Conservation (phyloP, 2,888 invertebrate genomes). For the Stenichneumon culpator region DNA sequence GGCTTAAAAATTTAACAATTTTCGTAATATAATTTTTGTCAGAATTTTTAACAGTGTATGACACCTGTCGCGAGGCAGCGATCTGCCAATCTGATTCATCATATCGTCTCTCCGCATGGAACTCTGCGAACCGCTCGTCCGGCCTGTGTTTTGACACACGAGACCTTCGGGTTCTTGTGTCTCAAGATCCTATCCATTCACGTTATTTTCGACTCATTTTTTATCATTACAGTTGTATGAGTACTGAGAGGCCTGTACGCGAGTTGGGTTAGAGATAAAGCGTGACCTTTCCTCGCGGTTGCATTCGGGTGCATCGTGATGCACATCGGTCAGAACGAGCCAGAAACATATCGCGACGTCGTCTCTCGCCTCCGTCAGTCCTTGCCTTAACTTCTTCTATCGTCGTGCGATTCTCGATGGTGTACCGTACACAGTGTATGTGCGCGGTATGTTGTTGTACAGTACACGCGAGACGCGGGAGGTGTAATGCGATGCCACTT, state of each 20-base stretch:
- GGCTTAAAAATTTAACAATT: too few species aligned
- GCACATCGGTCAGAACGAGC: conserved; percentile 72
- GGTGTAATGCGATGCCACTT: conserved; percentile 74
- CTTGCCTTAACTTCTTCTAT: conserved; percentile 1
- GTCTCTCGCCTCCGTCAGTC: conserved; percentile 36
- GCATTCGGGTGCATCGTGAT: conserved; percentile 74
- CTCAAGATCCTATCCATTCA: conserved; percentile 9
- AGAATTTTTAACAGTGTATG: neutral
- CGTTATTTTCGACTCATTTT: neutral
- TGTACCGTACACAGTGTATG: conserved; percentile 40
- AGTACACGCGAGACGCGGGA: conserved; percentile 66
- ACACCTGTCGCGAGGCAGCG: neutral
- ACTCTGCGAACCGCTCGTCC: neutral
- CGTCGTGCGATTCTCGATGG: conserved; percentile 44
- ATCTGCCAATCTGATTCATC: neutral
- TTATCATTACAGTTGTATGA: conserved; percentile 43
- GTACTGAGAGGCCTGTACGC: conserved; percentile 27
- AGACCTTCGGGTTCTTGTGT: conserved; percentile 1
- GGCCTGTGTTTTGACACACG: conserved; percentile 6
- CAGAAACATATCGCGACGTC: conserved; percentile 69
- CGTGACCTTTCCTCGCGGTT: conserved; percentile 74
- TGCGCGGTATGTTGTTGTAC: conserved; percentile 32
- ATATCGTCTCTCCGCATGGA: neutral
- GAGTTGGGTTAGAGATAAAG: conserved; percentile 71
- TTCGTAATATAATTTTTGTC: neutral